Base-by-base conservation (phyloP, 37 sponge, comb jelly and placozoan species). In the Ephydatia muelleri region DNA sequence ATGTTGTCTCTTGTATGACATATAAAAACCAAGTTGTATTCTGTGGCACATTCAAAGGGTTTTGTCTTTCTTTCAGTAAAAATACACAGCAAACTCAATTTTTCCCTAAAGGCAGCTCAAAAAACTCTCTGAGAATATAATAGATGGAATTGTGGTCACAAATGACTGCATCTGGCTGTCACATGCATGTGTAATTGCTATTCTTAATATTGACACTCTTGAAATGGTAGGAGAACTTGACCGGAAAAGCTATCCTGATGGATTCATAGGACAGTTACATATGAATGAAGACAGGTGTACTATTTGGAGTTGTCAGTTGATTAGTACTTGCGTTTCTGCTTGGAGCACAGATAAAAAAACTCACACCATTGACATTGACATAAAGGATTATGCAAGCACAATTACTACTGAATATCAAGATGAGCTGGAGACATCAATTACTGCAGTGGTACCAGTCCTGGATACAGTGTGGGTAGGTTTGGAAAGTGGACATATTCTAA, bases 381-480 rank as follows among this genome's bases (percentile, higher is more conserved):
- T 67, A 0, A 26, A 65, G 36, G 39, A 85, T 34, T 73, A 57
- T 64, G 31, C 86, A 35, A 4, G 66, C 49, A 35, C 30, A 5
- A 65, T 88, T 28, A 64, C 16, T 1, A n/a, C n/a, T n/a, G 34
- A 69, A 22, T 68, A 2, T 31, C 66, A 74, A 16, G 16, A 38
- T 32, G 89, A 83, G 2, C 13, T 67, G 25, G 92, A 91, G 38
- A 27, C n/a, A 4, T 79, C 84, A 64, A 91, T 96, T 49, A 91
- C 90, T 14, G 85, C 85, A 77, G 81, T 94, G 82, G 65, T 83
- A 26, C 70, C 89, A 19, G 92, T 85, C 38, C 71, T 94, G 66
- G 94, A 96, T 75, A 89, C 88, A 13, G 82, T 96, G 27, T 96
- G 94, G 94, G 82, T 94, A 36, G 97, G 93, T 5, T 86, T 91